Evolutionary conservation across 2,113 vertebrate species (phyloP), one percentile per base, ranked within the genome.

Genomic region (Mormoops blainvillei): DNA sequence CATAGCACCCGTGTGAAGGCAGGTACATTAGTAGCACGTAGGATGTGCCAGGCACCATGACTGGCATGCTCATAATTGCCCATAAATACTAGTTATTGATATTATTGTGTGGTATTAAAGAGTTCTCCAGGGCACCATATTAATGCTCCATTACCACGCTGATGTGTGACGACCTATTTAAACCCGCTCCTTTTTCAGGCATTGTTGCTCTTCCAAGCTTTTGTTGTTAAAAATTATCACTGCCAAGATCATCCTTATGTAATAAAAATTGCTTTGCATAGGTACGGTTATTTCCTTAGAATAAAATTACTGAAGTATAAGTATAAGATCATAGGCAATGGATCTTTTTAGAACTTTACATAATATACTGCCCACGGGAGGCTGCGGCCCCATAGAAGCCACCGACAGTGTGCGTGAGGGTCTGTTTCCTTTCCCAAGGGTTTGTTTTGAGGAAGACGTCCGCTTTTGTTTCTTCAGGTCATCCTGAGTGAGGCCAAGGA

Each of bases 401-500:
- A 3, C 13, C 61, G 61, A 33, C 3, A 6, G 43, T 1, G 0
- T 2, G 1, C 3, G 8, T 38, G 41, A 2, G 9, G 20, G 22
- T 38, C 43, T 58, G 22, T n/a, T 78, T 11, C 4, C 24, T 48
- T 50, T 48, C 15, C 56, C 2, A 0, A 7, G 16, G 18, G 2
- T 65, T 91, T 2, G 0, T 71, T 28, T 43, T 70, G 41, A 73
- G 58, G 45, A 36, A 26, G 38, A 63, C 11, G 18, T 50, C 12
- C 36, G 19, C 13, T 87, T 94, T 24, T 0, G 1, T 50, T 56
- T 89, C n/a, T 52, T 88, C 9, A 20, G 31, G 38, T 20, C 28
- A 12, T 52, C 48, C 73, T 24, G 24, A 68, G 19, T 33, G 15
- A 93, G 61, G 48, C 43, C 50, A 78, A 68, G 43, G 54, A 67